These are phyloP conservation scores for Aplysia californica DNA, from an alignment of 1,140 invertebrate genomes.

Conservation along the genomic window DNA sequence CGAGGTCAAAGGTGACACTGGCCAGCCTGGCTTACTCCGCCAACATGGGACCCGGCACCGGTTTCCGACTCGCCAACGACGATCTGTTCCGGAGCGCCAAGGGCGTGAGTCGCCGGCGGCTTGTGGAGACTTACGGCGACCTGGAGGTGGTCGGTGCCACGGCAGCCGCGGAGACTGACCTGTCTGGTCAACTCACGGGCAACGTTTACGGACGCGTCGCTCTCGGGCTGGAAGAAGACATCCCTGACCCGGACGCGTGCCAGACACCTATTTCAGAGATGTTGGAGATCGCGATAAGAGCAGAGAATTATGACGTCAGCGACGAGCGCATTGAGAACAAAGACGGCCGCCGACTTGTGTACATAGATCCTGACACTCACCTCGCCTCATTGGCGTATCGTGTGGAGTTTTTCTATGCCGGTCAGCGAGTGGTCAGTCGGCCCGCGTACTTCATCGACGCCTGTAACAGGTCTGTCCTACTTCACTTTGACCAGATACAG, in stretches of 20 bases:
- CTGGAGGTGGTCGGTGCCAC: neutral
- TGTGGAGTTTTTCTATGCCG: too few species aligned
- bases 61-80: neutral
- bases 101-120: neutral
- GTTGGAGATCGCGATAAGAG: neutral
- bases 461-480: neutral
- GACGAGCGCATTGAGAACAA: too few species aligned
- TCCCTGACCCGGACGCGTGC: neutral
- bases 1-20: too few species aligned
- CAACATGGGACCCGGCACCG: too few species aligned
- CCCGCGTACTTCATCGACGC: neutral
- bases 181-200: neutral
- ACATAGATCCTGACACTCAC: neutral
- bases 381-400: neutral
- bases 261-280: neutral
- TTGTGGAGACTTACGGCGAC: neutral
- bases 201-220: neutral
- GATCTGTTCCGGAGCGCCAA: neutral
- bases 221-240: neutral
- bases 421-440: too few species aligned
- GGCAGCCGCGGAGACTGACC: neutral
- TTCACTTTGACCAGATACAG: neutral
- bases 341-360: neutral
- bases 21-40: too few species aligned
- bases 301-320: neutral